Conservation (phyloP, 2,113 vertebrate species). For the Catagonus wagneri region DNA sequence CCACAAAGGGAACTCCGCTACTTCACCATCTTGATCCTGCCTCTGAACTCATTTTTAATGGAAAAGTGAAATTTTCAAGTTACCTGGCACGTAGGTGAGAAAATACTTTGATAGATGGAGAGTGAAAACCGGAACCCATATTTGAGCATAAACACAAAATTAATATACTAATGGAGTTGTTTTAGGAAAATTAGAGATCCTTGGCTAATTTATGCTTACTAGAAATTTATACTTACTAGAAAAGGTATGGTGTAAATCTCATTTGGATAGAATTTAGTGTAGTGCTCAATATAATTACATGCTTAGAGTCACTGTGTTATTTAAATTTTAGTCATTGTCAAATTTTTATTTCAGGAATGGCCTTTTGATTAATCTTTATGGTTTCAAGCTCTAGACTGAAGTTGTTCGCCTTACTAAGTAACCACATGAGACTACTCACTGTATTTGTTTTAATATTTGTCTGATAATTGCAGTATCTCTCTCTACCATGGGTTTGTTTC, state of each 20-base stretch:
- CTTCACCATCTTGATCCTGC: background rate
- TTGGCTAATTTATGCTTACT: background rate
- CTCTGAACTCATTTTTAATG: background rate
- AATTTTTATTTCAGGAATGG: background rate
- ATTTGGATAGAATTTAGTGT: background rate
- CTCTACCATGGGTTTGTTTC: background rate
- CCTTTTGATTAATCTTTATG: background rate
- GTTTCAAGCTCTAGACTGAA: background rate
- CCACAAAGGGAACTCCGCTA: too few relatives aligned
- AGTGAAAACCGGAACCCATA: background rate
- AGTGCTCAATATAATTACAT: background rate
- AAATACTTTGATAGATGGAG: background rate
- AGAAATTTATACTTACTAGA: background rate
- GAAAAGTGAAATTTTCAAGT: slow-evolving; percentile 42
- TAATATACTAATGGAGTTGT: background rate
- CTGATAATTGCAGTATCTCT: background rate
- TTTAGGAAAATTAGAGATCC: background rate
- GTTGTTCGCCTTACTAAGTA: background rate
- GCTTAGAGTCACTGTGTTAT: background rate
- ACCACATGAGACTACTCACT: background rate
- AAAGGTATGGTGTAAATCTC: background rate
- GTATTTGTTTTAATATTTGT: background rate
- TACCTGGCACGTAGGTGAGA: background rate
- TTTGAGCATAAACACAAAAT: background rate
- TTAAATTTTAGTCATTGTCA: background rate